Percentiles rank a stretch among this genome's conserved stretches.
These are phyloP conservation scores for Mactromeris polynyma DNA, from an alignment of 2,888 invertebrate genomes.

Conservation along the genomic window DNA sequence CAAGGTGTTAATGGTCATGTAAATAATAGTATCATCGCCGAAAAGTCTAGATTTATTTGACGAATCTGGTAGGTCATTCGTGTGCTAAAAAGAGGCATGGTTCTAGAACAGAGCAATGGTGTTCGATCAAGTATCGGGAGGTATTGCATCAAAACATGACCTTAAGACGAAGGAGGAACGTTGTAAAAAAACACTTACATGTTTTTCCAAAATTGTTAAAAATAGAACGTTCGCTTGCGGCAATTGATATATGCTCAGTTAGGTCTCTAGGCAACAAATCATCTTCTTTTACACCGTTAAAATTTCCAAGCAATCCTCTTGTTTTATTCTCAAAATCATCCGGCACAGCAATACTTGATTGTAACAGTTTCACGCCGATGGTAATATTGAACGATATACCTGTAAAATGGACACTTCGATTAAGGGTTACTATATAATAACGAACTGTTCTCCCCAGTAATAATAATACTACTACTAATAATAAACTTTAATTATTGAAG, in stretches of 20 bases:
- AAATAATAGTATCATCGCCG: too few relatives aligned
- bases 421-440: background rate
- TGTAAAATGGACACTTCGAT: background rate
- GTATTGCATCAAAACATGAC: too few relatives aligned
- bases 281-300: conserved; percentile 32
- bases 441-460: too few relatives aligned
- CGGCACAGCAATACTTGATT: conserved; percentile 7
- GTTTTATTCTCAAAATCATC: background rate
- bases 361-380: conserved; percentile 21
- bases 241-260: background rate
- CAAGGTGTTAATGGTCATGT: too few relatives aligned
- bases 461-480: too few relatives aligned
- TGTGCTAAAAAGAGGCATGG: too few relatives aligned
- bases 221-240: conserved; percentile 32
- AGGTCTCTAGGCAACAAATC: conserved; percentile 38
- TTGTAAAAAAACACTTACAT: conserved; percentile 38
- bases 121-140: too few relatives aligned
- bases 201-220: conserved; percentile 51
- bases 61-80: too few relatives aligned
- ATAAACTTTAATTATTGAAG: too few relatives aligned
- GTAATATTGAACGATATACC: conserved; percentile 47
- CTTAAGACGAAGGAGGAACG: too few relatives aligned
- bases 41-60: too few relatives aligned
- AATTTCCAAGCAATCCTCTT: conserved; percentile 55
- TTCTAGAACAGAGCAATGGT: too few relatives aligned